phyloP scores from a whole-genome alignment of 2,888 invertebrate genomes.

The Microctonus hyperodae region DNA sequence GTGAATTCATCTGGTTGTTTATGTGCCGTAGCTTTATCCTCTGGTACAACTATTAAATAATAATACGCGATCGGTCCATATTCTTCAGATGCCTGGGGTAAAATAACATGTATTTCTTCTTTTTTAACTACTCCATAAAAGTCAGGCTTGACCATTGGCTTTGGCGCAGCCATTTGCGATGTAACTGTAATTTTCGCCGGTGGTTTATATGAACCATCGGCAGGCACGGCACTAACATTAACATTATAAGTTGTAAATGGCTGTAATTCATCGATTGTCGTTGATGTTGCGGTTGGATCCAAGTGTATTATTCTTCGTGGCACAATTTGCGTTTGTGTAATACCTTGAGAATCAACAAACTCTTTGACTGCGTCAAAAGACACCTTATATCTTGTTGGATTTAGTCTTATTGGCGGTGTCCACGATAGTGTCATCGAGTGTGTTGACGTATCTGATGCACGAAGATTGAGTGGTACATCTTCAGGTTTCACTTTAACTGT shows the following conservation, averaged over 20 bases:
- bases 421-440: conserved; percentile 93
- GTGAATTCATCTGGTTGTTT: conserved; percentile 92
- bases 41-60: conserved; percentile 94
- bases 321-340: conserved; percentile 86
- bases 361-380: conserved; percentile 93
- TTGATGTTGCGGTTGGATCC: conserved; percentile 74
- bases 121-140: conserved; percentile 90
- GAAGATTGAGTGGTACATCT: conserved; percentile 88
- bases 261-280: conserved; percentile 86
- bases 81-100: conserved; percentile 96
- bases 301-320: conserved; percentile 76
- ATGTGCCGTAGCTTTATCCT: conserved; percentile 77
- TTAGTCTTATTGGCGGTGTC: conserved; percentile 88
- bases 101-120: conserved; percentile 87
- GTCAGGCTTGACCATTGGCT: conserved; percentile 95
- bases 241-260: conserved; percentile 95
- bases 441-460: conserved; percentile 90
- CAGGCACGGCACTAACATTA: conserved; percentile 89
- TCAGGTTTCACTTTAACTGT: conserved; percentile 91
- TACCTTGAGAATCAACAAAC: conserved; percentile 92
- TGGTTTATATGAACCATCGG: conserved; percentile 83
- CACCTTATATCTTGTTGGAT: conserved; percentile 88
- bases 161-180: conserved; percentile 95
- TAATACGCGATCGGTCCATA: conserved; percentile 98
- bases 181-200: conserved; percentile 94